Conservation (phyloP, 2,888 invertebrate species). For the Steromphala cineraria region DNA sequence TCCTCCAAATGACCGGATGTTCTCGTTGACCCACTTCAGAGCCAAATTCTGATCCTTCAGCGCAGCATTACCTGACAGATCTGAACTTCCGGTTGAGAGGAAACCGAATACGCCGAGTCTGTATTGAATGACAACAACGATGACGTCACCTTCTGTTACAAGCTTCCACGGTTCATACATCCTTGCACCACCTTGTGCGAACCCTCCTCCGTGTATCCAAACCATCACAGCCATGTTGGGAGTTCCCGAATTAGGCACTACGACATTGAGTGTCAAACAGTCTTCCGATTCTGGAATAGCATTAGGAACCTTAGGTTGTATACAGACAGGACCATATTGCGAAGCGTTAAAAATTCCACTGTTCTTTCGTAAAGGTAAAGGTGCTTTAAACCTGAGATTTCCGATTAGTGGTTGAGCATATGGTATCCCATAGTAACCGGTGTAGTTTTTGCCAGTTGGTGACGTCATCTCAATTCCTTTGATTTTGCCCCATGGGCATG, state of each 20-base stretch:
- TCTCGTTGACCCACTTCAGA: conserved; percentile 52
- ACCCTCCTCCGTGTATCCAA: conserved; percentile 59
- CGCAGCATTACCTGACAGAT: conserved; percentile 48
- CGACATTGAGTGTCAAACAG: conserved; percentile 53
- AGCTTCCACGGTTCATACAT: conserved; percentile 47
- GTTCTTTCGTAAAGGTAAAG: conserved; percentile 52
- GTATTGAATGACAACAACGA: conserved; percentile 56
- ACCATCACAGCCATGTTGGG: conserved; percentile 47
- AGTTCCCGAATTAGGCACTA: conserved; percentile 40
- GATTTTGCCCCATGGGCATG: neutral
- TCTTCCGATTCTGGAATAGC: conserved; percentile 44
- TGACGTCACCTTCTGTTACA: conserved; percentile 46
- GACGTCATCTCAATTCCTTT: neutral
- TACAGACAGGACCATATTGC: conserved; percentile 89
- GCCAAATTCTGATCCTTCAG: conserved; percentile 54
- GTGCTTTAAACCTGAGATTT: conserved; percentile 59
- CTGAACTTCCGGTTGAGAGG: conserved; percentile 40
- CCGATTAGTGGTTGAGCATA: conserved; percentile 81
- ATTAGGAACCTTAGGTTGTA: conserved; percentile 75
- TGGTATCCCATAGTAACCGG: conserved; percentile 55
- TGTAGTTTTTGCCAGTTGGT: neutral
- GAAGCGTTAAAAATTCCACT: conserved; percentile 86
- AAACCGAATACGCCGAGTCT: conserved; percentile 56
- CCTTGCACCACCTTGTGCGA: conserved; percentile 46
- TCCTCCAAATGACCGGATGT: conserved; percentile 54